Conservation (phyloP, 2,797 vertebrate species). For the Mormyrus proboscirostris region DNA sequence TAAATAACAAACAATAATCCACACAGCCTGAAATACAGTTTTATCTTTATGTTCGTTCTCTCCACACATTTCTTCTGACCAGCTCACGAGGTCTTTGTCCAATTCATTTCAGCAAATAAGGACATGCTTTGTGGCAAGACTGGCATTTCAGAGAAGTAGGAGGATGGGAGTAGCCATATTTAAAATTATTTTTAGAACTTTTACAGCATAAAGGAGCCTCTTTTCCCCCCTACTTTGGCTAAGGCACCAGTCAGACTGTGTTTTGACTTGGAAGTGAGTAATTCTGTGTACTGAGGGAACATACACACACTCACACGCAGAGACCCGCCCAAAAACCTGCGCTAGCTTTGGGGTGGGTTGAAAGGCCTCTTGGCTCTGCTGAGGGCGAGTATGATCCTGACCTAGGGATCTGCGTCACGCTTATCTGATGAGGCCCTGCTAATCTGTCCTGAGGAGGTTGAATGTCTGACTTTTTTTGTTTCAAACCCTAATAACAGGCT, state of each 20-base stretch:
- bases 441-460: background rate
- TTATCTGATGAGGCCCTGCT: background rate
- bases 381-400: background rate
- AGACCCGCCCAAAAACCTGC: background rate
- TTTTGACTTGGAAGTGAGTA: slow-evolving; percentile 6
- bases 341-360: background rate
- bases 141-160: background rate
- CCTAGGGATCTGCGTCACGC: background rate
- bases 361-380: background rate
- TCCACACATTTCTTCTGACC: background rate
- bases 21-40: background rate
- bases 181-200: slow-evolving; percentile 8
- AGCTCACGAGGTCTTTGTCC: background rate
- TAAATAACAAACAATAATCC: background rate
- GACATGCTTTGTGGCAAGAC: background rate
- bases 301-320: background rate
- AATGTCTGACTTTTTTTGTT: background rate
- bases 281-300: background rate
- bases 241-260: background rate
- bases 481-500: background rate
- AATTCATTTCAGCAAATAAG: background rate
- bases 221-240: background rate
- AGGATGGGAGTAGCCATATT: slow-evolving; percentile 5
- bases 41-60: slow-evolving; percentile 2
- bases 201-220: background rate